These are phyloP conservation scores for Cotesia vestalis DNA, from an alignment of 1,140 invertebrate genomes.

Conservation along the genomic window DNA sequence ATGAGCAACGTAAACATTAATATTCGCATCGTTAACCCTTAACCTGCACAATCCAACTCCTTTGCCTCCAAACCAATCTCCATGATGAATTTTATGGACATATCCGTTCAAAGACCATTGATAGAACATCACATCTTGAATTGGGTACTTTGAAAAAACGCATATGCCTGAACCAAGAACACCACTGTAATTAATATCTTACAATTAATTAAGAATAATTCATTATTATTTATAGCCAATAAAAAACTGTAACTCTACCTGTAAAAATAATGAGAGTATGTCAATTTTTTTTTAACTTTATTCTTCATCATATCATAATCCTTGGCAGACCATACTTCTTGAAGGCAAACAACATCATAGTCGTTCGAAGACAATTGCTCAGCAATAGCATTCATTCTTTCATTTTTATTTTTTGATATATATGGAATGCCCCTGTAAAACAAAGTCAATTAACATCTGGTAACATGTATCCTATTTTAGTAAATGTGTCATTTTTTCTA, in stretches of 20 bases:
- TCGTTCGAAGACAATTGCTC: conserved; percentile 73
- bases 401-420: conserved; percentile 78
- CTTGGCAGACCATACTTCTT: conserved; percentile 88
- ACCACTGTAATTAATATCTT: conserved; percentile 72
- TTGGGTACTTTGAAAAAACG: conserved; percentile 87
- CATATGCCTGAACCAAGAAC: conserved; percentile 92
- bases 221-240: conserved; percentile 13
- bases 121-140: conserved; percentile 89
- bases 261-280: conserved; percentile 92
- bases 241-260: conserved; percentile 69
- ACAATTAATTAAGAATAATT: conserved; percentile 26
- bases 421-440: conserved; percentile 82
- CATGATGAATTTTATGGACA: conserved; percentile 94
- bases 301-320: conserved; percentile 80
- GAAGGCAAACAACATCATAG: conserved; percentile 90
- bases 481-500: neutral
- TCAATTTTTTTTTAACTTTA: conserved; percentile 71
- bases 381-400: conserved; percentile 83
- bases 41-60: conserved; percentile 90
- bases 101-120: conserved; percentile 96
- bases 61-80: conserved; percentile 98
- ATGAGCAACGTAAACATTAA: conserved; percentile 93
- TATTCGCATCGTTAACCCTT: conserved; percentile 71
- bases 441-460: conserved; percentile 2
- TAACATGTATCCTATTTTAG: too few relatives aligned